Conservation (phyloP, 2,888 invertebrate species). For the Polyommatus iphigenia region DNA sequence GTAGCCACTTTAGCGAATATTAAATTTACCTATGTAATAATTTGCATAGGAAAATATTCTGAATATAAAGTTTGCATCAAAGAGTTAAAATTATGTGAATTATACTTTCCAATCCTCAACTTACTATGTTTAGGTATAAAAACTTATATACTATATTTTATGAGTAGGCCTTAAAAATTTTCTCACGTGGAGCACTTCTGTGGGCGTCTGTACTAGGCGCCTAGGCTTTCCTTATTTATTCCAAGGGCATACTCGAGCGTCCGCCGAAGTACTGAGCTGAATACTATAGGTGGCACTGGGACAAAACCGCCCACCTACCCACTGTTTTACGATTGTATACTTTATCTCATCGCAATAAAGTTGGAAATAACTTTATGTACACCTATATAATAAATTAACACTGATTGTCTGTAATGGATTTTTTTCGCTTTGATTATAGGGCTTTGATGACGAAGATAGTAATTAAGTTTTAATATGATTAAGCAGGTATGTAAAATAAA, state of each 20-base stretch:
- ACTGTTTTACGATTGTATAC: background rate
- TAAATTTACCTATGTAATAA: too few relatives aligned
- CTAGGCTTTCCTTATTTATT: slow-evolving; percentile 42
- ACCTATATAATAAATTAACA: background rate
- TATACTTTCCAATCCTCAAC: too few relatives aligned
- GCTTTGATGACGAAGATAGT: background rate
- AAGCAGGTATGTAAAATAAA: background rate
- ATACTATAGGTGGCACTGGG: slow-evolving; percentile 39
- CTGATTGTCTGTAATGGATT: background rate
- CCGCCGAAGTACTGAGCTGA: slow-evolving; percentile 43
- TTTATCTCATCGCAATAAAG: background rate
- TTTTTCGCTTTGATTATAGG: slow-evolving; percentile 3
- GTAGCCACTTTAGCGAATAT: too few relatives aligned
- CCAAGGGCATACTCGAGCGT: slow-evolving; percentile 45
- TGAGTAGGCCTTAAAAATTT: too few relatives aligned
- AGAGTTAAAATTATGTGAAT: too few relatives aligned
- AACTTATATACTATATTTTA: too few relatives aligned
- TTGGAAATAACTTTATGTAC: background rate
- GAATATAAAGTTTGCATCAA: too few relatives aligned
- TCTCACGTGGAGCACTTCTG: slow-evolving; percentile 10
- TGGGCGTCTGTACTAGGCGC: slow-evolving; percentile 15
- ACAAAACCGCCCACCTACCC: slow-evolving; percentile 33
- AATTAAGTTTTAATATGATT: background rate
- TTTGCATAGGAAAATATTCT: too few relatives aligned
- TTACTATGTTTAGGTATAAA: too few relatives aligned